Evolutionary conservation across 2,888 invertebrate species (phyloP), one percentile per base, ranked within the genome.

Genomic region (Colletes collaris): DNA sequence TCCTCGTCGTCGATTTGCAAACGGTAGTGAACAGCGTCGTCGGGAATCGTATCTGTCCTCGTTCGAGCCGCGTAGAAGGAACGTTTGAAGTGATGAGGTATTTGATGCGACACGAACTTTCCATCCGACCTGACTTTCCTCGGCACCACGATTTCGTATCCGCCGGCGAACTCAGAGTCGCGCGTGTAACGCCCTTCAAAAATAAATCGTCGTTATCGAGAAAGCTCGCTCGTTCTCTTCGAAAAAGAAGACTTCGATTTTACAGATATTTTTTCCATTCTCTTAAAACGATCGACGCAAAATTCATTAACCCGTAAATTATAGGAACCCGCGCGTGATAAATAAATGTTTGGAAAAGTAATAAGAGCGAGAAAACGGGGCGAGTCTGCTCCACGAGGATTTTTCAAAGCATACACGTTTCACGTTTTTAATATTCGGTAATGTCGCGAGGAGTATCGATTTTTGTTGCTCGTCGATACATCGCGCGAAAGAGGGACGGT

Each of bases 61-160:
- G 82, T 84, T 50, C 82, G 86, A 67, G 83, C 84, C 64, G 74
- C 79, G 79, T 89, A 82, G 63, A 82, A 86, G 13, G 79, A 79
- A 19, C 81, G 81, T 19, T 89, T 87, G 82, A 88, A 92, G 76
- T 90, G 91, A 84, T 92, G 93, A 13, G 93, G 92, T 70, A 93
- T 86, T 55, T 83, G 88, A 82, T 93, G 90, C 5, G 93, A 91
- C 55, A 92, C 53, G 80, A 93, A 93, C 67, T 84, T 85, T 58
- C 93, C 93, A 35, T 90, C 88, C 72, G 88, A 85, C 16, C 87
- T 86, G 44, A 93, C 92, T 79, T 91, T 92, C 46, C 90, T 87
- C 8, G 93, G 93, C 16, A 92, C 85, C 35, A 93, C 90, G 68
- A 93, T 83, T 78, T 93, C 92, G 77, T 89, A 91, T 60, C 89